Evolutionary conservation across 2,113 vertebrate genomes (phyloP), one percentile per base, ranked within the genome.

Genomic region (Glaucidium brasilianum): DNA sequence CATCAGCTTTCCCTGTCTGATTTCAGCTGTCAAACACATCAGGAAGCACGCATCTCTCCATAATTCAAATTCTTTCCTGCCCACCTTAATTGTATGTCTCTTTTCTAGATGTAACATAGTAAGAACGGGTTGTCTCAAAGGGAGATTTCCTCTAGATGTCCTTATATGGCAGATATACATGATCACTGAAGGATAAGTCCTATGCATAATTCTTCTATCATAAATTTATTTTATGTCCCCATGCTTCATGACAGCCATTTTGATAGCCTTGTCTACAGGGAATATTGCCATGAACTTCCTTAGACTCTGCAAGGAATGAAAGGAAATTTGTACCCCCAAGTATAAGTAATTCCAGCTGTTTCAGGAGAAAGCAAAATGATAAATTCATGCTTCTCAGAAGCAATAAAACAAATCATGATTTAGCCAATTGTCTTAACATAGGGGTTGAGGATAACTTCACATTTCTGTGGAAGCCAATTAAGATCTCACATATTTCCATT

Each of bases 21-120:
- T 97, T 97, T 96, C 81, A 95, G 95, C 97, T 97, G 97, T 97
- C 98, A 97, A 98, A 97, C 91, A 96, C 95, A 97, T 96, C 96
- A 97, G 94, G 76, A 96, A 85, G 88, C 83, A 94, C 92, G 91
- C 79, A 95, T 88, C 88, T 97, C 96, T 97, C 95, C 95, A 83
- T 96, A 97, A 98, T 94, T 96, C 97, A 96, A 89, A 93, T 88
- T 94, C 95, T 88, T 96, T 92, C 92, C 96, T 96, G 47, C 96
- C 94, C 91, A 97, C 96, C 96, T 97, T 97, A 98, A 98, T 90
- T 96, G 92, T 82, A 96, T 79, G 89, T 92, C 87, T 97, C 97
- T 94, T 95, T 85, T 93, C 96, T 93, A 93, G 80, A 89, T 96
- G 96, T 92, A 97, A 86, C 94, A 58, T 13, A 21, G 82, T 59